These are phyloP conservation scores for Chironomus tentans DNA, from an alignment of 2,888 invertebrate genomes.

Conservation along the genomic window DNA sequence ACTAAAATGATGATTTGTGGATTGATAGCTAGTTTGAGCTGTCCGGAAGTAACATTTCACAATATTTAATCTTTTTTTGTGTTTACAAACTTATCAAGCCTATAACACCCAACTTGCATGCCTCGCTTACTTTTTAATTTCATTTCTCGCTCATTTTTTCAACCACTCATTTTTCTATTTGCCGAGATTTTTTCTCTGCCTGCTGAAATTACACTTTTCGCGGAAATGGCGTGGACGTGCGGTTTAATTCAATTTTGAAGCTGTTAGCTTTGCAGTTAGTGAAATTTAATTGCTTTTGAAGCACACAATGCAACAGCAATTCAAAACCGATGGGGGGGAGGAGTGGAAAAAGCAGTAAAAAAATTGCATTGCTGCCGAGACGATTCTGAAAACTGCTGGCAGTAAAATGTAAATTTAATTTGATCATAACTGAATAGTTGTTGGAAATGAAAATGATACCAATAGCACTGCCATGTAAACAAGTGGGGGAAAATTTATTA, in stretches of 20 bases:
- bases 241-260: constrained; percentile 27
- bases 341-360: neutral
- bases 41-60: no score
- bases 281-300: constrained; percentile 25
- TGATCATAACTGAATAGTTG: neutral
- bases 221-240: constrained; percentile 21
- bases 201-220: constrained; percentile 10
- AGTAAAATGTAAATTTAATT: constrained; percentile 27
- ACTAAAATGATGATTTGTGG: no score
- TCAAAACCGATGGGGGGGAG: neutral
- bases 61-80: no score
- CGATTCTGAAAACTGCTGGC: constrained; percentile 13
- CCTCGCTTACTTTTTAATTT: neutral
- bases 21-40: no score
- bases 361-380: neutral
- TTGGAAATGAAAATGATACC: neutral
- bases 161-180: constrained; percentile 1
- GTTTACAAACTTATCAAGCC: no score
- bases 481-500: neutral
- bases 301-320: neutral
- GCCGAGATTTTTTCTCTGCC: constrained; percentile 7
- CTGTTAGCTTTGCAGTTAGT: constrained; percentile 26
- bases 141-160: neutral
- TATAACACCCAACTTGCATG: no score
- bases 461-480: constrained; percentile 10